Conservation (phyloP, 1,140 invertebrate genomes). For the Drosophila elegans region DNA sequence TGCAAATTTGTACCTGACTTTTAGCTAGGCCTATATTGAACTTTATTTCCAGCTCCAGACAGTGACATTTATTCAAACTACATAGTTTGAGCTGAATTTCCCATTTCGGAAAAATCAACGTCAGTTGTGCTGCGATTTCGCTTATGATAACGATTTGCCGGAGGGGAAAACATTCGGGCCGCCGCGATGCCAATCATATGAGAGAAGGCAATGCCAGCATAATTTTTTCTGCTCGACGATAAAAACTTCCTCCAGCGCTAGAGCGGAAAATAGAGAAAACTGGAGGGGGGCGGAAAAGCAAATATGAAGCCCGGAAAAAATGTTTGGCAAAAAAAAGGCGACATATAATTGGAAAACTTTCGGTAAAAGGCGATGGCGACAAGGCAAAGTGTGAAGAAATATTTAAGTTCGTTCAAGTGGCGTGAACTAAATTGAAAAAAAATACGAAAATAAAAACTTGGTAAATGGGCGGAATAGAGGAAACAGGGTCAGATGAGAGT, state of each 20-base stretch:
- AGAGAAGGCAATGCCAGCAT: constrained; percentile 63
- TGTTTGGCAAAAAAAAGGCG: constrained; percentile 49
- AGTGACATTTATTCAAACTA: constrained; percentile 27
- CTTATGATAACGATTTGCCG: constrained; percentile 55
- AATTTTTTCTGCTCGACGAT: constrained; percentile 62
- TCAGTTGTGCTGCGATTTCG: constrained; percentile 23
- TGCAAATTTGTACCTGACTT: constrained; percentile 16
- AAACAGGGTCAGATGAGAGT: constrained; percentile 4
- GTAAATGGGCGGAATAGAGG: constrained; percentile 4
- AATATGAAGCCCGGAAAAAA: constrained; percentile 48
- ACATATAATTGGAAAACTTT: constrained; percentile 82
- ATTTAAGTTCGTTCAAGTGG: constrained; percentile 71
- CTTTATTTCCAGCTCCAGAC: constrained; percentile 11
- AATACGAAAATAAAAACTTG: constrained; percentile 5
- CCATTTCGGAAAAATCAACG: constrained; percentile 21
- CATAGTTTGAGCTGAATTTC: constrained; percentile 15
- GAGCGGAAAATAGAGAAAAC: constrained; percentile 10
- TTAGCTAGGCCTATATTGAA: constrained; percentile 7
- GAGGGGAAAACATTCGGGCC: constrained; percentile 49
- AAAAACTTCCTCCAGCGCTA: constrained; percentile 66
- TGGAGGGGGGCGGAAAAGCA: constrained; percentile 29
- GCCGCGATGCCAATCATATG: constrained; percentile 66
- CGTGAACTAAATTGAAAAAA: constrained; percentile 55
- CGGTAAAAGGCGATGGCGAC: constrained; percentile 51
- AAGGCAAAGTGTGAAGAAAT: constrained; percentile 76